Percentiles rank a stretch among this genome's conserved stretches.
These are phyloP conservation scores for Machimus rusticus DNA, from an alignment of 2,888 invertebrate species.

Conservation along the genomic window DNA sequence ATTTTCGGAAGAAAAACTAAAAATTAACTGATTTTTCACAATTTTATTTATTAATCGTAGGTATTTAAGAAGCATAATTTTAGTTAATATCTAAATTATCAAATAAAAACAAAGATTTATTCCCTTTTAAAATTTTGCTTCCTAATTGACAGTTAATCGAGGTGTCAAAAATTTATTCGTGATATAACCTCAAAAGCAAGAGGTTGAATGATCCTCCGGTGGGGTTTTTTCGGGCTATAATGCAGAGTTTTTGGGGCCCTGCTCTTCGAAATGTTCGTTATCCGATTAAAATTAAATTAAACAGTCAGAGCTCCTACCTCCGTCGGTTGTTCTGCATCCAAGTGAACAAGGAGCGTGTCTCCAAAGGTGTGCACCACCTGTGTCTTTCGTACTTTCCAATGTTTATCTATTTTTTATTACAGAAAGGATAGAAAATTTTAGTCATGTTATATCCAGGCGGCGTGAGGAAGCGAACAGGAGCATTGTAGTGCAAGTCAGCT, in stretches of 20 bases:
- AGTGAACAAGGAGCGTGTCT: not conserved
- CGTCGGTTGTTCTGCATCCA: not conserved
- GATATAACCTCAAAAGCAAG: conserved; percentile 5
- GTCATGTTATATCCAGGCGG: conserved; percentile 68
- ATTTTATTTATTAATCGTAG: not conserved
- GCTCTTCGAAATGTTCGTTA: not conserved
- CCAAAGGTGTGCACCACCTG: not conserved
- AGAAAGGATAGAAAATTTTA: conserved; percentile 58
- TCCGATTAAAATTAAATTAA: not conserved
- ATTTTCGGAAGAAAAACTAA: not conserved
- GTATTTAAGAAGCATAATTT: not conserved
- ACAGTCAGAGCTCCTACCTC: not conserved
- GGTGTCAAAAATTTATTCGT: not conserved
- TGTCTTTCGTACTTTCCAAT: not conserved
- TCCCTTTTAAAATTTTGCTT: not conserved
- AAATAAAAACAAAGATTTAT: not conserved
- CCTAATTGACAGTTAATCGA: not conserved
- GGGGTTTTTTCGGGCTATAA: not conserved
- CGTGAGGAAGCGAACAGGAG: conserved; percentile 73
- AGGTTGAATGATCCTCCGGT: not conserved
- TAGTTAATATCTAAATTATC: not conserved
- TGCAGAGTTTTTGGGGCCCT: not conserved
- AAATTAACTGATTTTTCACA: not conserved
- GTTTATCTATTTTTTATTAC: not conserved
- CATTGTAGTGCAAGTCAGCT: conserved; percentile 79